These are phyloP conservation scores for Tarsius wallacei DNA, from an alignment of 2,797 vertebrate genomes.

Conservation along the genomic window DNA sequence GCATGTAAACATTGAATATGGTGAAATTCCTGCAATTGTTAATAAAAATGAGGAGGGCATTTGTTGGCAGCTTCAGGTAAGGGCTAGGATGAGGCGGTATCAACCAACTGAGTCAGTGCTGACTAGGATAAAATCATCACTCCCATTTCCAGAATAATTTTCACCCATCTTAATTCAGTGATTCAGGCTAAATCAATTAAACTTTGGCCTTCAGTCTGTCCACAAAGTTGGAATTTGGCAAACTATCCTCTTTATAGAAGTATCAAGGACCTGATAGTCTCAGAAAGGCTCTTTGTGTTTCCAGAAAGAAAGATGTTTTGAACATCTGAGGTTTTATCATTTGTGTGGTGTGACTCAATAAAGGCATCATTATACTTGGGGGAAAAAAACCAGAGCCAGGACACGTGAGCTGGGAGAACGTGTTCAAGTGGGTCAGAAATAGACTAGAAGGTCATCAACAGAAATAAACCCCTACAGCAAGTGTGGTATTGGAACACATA, in stretches of 20 bases:
- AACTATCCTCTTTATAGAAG: not conserved
- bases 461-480: not conserved
- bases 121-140: not conserved
- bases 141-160: not conserved
- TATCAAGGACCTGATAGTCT: not conserved
- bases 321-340: not conserved
- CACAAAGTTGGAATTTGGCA: not conserved
- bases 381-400: not conserved
- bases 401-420: not conserved
- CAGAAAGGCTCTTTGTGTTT: slow-evolving; percentile 11
- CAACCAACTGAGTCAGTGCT: not conserved
- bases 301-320: slow-evolving; percentile 44
- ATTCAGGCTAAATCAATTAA: not conserved
- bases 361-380: not conserved
- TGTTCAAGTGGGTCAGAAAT: slow-evolving; percentile 26
- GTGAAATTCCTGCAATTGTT: accelerated
- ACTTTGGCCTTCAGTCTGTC: not conserved
- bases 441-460: slow-evolving; percentile 12
- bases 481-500: not conserved
- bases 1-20: too few relatives aligned
- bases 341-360: not conserved
- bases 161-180: not conserved
- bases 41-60: not conserved
- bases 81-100: accelerated
- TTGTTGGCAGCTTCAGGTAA: not conserved